phyloP scores from a whole-genome alignment of 2,888 invertebrate genomes.

The Spodoptera exigua region DNA sequence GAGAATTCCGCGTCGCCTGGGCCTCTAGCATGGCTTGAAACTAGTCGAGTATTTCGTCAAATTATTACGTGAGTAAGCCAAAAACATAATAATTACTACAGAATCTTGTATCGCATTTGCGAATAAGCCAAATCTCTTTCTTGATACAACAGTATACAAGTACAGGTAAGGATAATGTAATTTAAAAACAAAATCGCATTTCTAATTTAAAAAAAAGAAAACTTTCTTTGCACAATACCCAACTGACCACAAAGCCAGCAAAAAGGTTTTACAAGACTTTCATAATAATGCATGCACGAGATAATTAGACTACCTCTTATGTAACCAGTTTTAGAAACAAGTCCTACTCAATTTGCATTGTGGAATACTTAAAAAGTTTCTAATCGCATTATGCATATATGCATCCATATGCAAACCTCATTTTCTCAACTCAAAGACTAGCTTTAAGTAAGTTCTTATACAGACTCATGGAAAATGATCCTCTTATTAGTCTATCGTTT shows the following conservation, averaged over 20 bases:
- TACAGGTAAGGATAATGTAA: too few relatives aligned
- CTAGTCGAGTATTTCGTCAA: too few relatives aligned
- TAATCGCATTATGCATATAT: constrained; percentile 36
- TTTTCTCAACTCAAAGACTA: constrained; percentile 24
- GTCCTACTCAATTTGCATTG: constrained; percentile 32
- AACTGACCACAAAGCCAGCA: neutral
- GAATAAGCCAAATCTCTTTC: too few relatives aligned
- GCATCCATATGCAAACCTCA: constrained; percentile 37
- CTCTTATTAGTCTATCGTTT: neutral
- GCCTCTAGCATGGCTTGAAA: too few relatives aligned
- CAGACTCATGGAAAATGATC: neutral
- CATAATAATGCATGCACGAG: constrained; percentile 25
- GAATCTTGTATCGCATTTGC: too few relatives aligned
- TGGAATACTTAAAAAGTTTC: constrained; percentile 34
- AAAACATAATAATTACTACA: too few relatives aligned
- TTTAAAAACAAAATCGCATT: too few relatives aligned
- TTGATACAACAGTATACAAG: too few relatives aligned
- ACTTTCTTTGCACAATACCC: too few relatives aligned
- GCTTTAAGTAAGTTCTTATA: constrained; percentile 1
- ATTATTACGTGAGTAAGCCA: too few relatives aligned
- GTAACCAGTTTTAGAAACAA: constrained; percentile 40
- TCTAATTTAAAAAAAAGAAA: too few relatives aligned
- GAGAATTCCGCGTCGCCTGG: too few relatives aligned
- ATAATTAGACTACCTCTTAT: constrained; percentile 34
- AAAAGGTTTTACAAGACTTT: constrained; percentile 3